These are phyloP conservation scores for Entomobrya proxima DNA, from an alignment of 2,888 invertebrate genomes.

Conservation along the genomic window DNA sequence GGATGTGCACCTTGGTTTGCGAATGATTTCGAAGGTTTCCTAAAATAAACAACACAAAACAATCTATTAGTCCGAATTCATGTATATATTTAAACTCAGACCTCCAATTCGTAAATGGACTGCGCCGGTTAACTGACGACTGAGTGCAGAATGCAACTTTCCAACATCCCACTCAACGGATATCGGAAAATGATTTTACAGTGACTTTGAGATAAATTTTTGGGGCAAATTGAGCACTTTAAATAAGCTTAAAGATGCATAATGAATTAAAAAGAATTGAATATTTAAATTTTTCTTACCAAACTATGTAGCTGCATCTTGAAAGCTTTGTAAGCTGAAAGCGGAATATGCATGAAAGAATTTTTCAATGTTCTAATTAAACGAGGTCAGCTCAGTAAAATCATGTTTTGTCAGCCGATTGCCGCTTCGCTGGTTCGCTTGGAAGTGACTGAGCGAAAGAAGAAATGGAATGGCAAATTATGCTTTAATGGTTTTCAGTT, in stretches of 20 bases:
- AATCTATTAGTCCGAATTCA: background rate
- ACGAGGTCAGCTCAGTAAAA: conserved; percentile 18
- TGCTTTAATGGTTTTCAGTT: background rate
- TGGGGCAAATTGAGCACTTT: too few relatives aligned
- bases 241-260: too few relatives aligned
- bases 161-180: too few relatives aligned
- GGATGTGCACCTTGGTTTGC: background rate
- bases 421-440: conserved; percentile 36
- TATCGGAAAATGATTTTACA: too few relatives aligned
- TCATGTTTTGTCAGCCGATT: conserved; percentile 24
- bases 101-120: too few relatives aligned
- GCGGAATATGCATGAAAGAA: background rate
- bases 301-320: conserved; percentile 24
- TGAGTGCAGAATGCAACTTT: too few relatives aligned
- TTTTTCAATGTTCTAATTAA: background rate
- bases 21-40: conserved; percentile 43
- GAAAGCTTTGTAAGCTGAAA: background rate
- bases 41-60: conserved; percentile 31
- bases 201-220: too few relatives aligned
- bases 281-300: conserved; percentile 18
- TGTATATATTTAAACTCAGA: background rate
- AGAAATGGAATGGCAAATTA: too few relatives aligned
- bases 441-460: conserved; percentile 23
- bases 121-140: too few relatives aligned
- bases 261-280: background rate